Base-by-base conservation (phyloP, 1,140 invertebrate genomes). In the Heterodera schachtii region DNA sequence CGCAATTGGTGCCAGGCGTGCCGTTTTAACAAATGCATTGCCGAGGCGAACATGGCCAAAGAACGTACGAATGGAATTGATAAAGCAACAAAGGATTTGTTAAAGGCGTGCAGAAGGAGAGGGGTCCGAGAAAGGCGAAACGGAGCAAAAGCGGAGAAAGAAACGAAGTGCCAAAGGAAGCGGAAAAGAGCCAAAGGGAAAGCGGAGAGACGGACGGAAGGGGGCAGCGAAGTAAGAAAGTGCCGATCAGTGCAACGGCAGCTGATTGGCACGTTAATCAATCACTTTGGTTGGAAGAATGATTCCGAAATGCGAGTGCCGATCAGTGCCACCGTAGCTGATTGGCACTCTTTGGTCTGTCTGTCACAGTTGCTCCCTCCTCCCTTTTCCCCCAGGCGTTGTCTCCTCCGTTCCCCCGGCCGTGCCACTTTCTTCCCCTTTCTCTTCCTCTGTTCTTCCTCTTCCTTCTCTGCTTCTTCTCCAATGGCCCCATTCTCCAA, bases 1-100 rank as follows among this genome's bases (percentile, higher is more conserved):
- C 52, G 77, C 47, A 78, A 78, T 69, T 70, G 77, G 77, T 78
- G 77, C 64, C 77, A 78, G 77, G 77, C 57, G 47, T 78, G 77
- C n/a, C 77, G 77, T 49, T 52, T 70, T 16, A 16, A 78, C 11
- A 78, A 78, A 69, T 78, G 77, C 43, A 31, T 78, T 49, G 21
- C 47, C 6, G 41, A 71, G 31, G 70, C 77, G 64, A 70, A 70
- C 41, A 78, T 78, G 77, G 19, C 7, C 21, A 64, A 69, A 78
- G 77, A 78, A 69, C 31, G 77, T 78, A 16, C 19, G 70, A 47
- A 43, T 16, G 21, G 44, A 21, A 41, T 11, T 64, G 57, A 64
- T 19, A 64, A 64, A 64, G 57, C 57, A 11, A 64, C 3, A 52
- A 64, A 5, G 5, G 4, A 64, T 60, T 77, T 16, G 70, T 78